Evolutionary conservation across 2,113 vertebrate species (phyloP).

Genomic region (Trinectes maculatus): DNA sequence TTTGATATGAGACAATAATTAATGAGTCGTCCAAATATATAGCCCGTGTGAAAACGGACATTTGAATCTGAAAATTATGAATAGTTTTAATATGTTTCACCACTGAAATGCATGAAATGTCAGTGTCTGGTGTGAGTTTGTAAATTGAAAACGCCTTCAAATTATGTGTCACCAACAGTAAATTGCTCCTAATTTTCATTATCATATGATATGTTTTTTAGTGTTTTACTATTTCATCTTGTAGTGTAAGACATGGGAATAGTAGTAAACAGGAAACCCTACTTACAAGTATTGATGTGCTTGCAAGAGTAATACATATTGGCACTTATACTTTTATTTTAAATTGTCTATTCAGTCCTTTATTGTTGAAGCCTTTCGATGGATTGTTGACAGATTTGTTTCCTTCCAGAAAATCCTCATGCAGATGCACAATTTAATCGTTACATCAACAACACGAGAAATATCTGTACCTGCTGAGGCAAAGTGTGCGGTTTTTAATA

Average conservation of each 20-base stretch:
- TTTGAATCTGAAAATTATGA: neutral
- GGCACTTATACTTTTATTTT: neutral
- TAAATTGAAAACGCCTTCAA: neutral
- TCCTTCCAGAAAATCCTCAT: neutral
- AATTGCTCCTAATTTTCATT: neutral
- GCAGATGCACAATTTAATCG: neutral
- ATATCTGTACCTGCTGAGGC: constrained; percentile 53
- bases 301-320: neutral
- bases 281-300: constrained; percentile 6
- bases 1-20: constrained; percentile 1
- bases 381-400: neutral
- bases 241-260: neutral
- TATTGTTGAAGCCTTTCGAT: neutral
- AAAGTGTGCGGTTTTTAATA: constrained; percentile 63
- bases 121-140: neutral
- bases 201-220: neutral
- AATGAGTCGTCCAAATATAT: neutral
- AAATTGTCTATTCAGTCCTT: neutral
- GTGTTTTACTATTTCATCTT: neutral
- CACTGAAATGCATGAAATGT: neutral
- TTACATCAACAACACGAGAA: neutral
- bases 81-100: neutral
- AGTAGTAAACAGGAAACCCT: neutral
- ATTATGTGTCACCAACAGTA: neutral
- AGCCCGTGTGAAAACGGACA: neutral